phyloP scores from a whole-genome alignment of 2,113 vertebrate species.

The Anoplopoma fimbria region DNA sequence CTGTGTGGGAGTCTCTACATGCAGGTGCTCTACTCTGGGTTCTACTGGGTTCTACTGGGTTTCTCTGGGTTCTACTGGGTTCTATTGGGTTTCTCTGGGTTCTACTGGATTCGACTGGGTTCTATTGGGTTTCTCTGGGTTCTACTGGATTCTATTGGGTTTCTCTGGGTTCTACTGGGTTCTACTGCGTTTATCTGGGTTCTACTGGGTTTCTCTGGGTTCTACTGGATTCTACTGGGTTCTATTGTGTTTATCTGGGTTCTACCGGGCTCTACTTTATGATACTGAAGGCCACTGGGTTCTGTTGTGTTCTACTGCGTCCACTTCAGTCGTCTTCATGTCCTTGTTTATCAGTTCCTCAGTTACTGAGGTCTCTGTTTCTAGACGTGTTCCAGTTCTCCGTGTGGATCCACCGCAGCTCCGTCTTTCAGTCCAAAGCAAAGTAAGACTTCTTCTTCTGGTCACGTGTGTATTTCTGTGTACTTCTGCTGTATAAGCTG shows the following conservation, averaged over 20 bases:
- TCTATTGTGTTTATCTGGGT: neutral
- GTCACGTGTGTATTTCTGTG: neutral
- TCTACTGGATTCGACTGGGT: neutral
- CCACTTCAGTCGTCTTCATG: neutral
- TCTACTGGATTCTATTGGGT: neutral
- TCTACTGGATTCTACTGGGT: neutral
- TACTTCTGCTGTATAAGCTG: neutral
- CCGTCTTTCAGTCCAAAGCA: constrained; percentile 62
- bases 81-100: neutral
- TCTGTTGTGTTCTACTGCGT: too few relatives aligned
- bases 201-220: neutral
- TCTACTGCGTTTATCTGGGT: neutral
- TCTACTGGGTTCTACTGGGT: neutral
- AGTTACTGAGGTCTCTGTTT: neutral
- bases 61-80: neutral
- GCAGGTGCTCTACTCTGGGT: constrained; percentile 30
- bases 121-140: neutral
- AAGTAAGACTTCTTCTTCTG: constrained; percentile 60
- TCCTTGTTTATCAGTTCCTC: neutral
- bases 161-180: too few relatives aligned
- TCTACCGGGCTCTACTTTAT: neutral
- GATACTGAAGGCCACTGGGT: neutral
- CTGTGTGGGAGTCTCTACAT: constrained; percentile 45
- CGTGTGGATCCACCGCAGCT: constrained; percentile 46
- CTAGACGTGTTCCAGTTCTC: constrained; percentile 52